These are phyloP conservation scores for Macaca nemestrina DNA, from an alignment of 2,113 vertebrate genomes.

Conservation along the genomic window DNA sequence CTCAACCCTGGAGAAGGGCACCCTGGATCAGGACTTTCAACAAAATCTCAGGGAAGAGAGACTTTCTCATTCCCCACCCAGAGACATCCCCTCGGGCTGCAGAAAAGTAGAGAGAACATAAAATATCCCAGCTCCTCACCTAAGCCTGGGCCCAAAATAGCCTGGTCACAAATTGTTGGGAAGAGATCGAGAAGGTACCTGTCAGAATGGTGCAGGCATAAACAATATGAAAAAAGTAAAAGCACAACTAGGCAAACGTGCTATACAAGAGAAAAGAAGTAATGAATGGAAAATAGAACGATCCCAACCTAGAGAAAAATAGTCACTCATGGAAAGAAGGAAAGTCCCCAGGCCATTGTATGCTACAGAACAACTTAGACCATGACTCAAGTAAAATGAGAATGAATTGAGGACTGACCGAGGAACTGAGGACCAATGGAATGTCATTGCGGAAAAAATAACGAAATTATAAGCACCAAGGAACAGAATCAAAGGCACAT, in stretches of 20 bases:
- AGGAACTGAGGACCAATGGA: background rate
- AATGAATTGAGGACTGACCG: background rate
- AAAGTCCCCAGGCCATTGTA: accelerated
- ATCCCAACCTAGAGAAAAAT: background rate
- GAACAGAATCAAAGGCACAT: background rate
- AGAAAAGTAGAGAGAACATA: no score
- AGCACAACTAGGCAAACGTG: background rate
- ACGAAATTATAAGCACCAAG: background rate
- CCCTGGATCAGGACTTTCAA: background rate
- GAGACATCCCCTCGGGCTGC: no score
- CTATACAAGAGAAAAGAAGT: background rate
- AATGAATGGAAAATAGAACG: background rate
- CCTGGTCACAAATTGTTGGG: background rate
- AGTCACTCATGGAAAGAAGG: background rate
- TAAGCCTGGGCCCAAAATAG: no score
- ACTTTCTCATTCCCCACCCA: accelerated
- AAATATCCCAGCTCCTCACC: background rate
- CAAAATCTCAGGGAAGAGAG: background rate
- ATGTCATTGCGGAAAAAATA: background rate
- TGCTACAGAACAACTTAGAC: background rate
- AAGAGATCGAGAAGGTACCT: background rate
- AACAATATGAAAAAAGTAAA: background rate
- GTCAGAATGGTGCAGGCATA: background rate
- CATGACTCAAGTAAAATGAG: background rate
- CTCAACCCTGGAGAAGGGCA: background rate